Conservation (phyloP, 2,797 vertebrate species). For the Cossypha niveicapilla region DNA sequence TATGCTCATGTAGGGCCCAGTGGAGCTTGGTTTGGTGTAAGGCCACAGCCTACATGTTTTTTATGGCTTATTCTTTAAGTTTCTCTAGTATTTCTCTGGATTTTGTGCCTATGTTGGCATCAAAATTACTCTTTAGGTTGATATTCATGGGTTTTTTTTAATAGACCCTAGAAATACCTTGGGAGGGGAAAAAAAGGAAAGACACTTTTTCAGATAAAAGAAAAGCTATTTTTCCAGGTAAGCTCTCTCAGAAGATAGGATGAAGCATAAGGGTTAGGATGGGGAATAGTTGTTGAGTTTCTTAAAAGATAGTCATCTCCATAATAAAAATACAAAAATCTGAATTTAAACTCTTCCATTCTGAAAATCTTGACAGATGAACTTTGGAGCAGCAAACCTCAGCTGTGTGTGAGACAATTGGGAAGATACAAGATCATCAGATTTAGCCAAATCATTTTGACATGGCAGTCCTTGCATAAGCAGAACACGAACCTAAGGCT, state of each 20-base stretch:
- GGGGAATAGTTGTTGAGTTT: neutral
- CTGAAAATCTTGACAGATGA: neutral
- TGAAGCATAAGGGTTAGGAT: neutral
- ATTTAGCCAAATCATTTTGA: constrained; percentile 26
- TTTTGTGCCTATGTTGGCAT: neutral
- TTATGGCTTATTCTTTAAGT: neutral
- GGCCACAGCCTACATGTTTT: neutral
- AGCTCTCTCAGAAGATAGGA: neutral
- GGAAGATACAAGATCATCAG: neutral
- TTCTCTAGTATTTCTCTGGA: neutral
- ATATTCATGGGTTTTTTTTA: neutral
- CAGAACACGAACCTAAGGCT: neutral
- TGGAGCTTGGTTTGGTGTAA: neutral
- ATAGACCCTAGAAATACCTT: neutral
- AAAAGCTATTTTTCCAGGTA: neutral
- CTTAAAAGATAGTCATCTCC: neutral
- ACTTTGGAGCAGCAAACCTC: neutral
- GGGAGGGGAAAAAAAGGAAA: neutral
- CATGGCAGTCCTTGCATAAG: neutral
- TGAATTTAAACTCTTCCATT: neutral
- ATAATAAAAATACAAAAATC: neutral
- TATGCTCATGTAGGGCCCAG: neutral
- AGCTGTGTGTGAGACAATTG: neutral
- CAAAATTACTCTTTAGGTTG: neutral
- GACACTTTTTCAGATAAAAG: too few relatives aligned